phyloP scores from a whole-genome alignment of 2,888 invertebrate genomes.

The Ochropleura leucogaster region DNA sequence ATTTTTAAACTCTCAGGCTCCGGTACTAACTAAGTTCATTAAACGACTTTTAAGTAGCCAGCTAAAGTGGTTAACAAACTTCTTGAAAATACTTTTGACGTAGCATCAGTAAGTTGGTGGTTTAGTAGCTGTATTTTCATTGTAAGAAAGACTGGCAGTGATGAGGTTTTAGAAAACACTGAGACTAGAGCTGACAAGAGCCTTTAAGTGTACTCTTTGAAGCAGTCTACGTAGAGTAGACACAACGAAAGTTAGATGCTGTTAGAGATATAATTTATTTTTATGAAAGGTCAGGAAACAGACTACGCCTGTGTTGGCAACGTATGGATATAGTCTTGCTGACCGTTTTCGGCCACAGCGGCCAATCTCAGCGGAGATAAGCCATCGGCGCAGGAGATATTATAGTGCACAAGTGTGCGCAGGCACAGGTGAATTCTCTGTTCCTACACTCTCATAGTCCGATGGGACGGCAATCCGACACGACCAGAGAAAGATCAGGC shows the following conservation, averaged over 20 bases:
- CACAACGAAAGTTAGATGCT: not conserved
- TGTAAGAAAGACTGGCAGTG: not conserved
- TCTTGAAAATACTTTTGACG: constrained; percentile 18
- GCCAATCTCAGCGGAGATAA: too few species aligned
- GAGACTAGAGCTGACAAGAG: not conserved
- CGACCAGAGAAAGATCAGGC: too few species aligned
- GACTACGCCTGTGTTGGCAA: not conserved
- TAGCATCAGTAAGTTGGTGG: constrained; percentile 15
- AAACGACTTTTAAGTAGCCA: constrained; percentile 34
- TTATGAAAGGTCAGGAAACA: not conserved
- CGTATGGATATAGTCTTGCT: not conserved
- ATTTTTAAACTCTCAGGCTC: constrained; percentile 21
- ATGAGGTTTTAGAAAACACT: not conserved
- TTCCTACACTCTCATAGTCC: too few species aligned
- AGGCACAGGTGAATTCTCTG: too few species aligned
- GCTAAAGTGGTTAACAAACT: constrained; percentile 27
- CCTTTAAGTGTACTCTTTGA: not conserved
- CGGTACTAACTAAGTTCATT: constrained; percentile 28
- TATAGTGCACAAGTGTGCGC: too few species aligned
- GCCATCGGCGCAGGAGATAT: too few species aligned
- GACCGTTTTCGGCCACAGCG: too few species aligned
- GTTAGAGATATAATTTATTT: not conserved
- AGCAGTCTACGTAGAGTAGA: not conserved
- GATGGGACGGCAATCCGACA: too few species aligned
- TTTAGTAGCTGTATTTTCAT: constrained; percentile 7